Evolutionary conservation across 2,888 invertebrate species (phyloP), one percentile per base, ranked within the genome.

Genomic region (Perizoma affinitatum): DNA sequence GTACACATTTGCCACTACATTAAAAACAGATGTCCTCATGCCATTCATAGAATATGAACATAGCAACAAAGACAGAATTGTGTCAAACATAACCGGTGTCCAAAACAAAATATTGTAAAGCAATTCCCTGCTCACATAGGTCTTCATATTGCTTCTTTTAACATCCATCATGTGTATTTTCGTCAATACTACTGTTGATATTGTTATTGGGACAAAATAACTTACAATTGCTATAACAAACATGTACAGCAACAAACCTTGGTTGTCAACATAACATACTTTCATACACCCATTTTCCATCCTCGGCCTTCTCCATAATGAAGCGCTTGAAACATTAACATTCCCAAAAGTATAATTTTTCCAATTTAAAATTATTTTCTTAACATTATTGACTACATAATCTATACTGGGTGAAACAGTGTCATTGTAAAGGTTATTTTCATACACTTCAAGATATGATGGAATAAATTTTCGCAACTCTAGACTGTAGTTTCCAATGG

Each of bases 11-110:
- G 92, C 91, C n/a, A 88, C 75, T 0, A 87, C 75, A 72, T 86
- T 88, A 11, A 92, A 84, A 57, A 91, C 69, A 1, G 88, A 86
- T 34, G 87, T 84, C 59, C 84, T 79, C 64, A 78, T 78, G 2
- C 85, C 82, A 59, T 85, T 79, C 78, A 82, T 87, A 2, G 83
- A 72, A 61, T 87, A 89, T 0, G 89, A 82, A 75, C 92, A 92
- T 43, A 89, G 63, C 49, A 88, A 73, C 8, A 90, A 67, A 0
- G 91, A 88, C 5, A 92, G 58, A 71, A 90, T 85, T 40, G 87
- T 87, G 63, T 92, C 90, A 71, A 92, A 86, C 84, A 91, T 87
- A 0, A 89, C 86, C 0, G 92, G 92, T 11, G 86, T 87, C 92
- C 92, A 92, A 70, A 92, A 90, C 9, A 92, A 69, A 46, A 92